phyloP scores from a whole-genome alignment of 2,888 invertebrate species.

The Drosophila barbarae region DNA sequence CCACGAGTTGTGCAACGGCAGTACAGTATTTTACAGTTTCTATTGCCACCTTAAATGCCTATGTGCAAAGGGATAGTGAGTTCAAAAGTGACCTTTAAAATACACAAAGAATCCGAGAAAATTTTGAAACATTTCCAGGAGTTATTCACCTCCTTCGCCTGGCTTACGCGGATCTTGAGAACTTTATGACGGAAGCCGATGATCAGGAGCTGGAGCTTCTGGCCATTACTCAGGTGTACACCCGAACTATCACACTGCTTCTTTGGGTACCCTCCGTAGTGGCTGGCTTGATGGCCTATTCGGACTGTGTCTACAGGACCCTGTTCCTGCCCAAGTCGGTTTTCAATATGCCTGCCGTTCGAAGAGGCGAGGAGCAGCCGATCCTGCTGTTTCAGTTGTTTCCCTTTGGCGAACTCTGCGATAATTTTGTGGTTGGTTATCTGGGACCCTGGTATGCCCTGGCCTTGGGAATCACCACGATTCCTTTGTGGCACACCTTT shows the following conservation, averaged over 20 bases:
- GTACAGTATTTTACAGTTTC: constrained; percentile 66
- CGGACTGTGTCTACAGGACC: constrained; percentile 66
- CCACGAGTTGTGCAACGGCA: constrained; percentile 65
- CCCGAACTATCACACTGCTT: constrained; percentile 50
- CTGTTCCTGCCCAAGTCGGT: constrained; percentile 63
- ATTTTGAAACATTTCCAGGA: constrained; percentile 37
- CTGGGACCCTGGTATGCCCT: constrained; percentile 63
- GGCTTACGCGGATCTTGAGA: constrained; percentile 55
- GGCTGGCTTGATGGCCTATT: constrained; percentile 56
- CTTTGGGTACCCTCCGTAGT: constrained; percentile 62
- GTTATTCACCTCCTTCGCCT: constrained; percentile 55
- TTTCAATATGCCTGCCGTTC: constrained; percentile 63
- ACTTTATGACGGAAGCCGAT: constrained; percentile 52
- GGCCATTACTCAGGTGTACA: constrained; percentile 51
- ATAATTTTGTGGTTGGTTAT: constrained; percentile 64
- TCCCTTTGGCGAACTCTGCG: constrained; percentile 67
- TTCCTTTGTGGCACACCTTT: constrained; percentile 76
- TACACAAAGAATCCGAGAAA: neutral
- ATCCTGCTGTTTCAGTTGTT: constrained; percentile 67
- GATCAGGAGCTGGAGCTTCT: constrained; percentile 52
- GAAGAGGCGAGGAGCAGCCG: constrained; percentile 56
- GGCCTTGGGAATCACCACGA: constrained; percentile 55
- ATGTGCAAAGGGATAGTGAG: constrained; percentile 62
- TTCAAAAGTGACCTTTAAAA: neutral
- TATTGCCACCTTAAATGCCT: constrained; percentile 63